These are phyloP conservation scores for Morus bassanus DNA, from an alignment of 2,797 vertebrate species.

Conservation along the genomic window DNA sequence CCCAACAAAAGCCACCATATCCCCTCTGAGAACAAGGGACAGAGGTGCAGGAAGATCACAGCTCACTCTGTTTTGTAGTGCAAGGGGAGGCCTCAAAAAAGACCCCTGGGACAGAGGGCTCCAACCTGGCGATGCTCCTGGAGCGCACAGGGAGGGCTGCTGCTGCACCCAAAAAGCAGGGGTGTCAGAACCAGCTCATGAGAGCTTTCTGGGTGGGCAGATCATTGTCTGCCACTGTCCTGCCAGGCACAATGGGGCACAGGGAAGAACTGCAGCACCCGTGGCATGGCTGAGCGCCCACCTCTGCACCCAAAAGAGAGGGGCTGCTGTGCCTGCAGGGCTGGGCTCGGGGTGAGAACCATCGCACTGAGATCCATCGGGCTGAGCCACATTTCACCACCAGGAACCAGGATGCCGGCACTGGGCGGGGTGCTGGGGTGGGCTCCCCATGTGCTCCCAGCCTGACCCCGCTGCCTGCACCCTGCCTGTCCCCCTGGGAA, in stretches of 20 bases:
- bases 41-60: rapidly evolving
- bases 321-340: not conserved
- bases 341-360: not conserved
- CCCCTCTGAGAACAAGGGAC: not conserved
- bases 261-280: not conserved
- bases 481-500: not conserved
- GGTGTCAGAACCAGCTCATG: not conserved
- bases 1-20: not conserved
- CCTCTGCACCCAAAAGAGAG: not conserved
- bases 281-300: rapidly evolving
- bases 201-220: not conserved
- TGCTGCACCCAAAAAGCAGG: no score
- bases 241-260: not conserved
- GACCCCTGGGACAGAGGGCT: not conserved
- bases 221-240: not conserved
- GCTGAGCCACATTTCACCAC: not conserved
- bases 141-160: not conserved
- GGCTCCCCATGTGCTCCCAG: rapidly evolving
- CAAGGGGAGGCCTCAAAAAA: not conserved
- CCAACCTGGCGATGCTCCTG: rapidly evolving
- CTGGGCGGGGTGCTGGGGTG: rapidly evolving
- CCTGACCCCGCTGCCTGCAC: not conserved
- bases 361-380: rapidly evolving
- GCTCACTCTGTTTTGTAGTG: not conserved
- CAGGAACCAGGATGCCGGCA: rapidly evolving